Evolutionary conservation across 2,888 invertebrate species (phyloP).

Genomic region (Tenthredo notha): DNA sequence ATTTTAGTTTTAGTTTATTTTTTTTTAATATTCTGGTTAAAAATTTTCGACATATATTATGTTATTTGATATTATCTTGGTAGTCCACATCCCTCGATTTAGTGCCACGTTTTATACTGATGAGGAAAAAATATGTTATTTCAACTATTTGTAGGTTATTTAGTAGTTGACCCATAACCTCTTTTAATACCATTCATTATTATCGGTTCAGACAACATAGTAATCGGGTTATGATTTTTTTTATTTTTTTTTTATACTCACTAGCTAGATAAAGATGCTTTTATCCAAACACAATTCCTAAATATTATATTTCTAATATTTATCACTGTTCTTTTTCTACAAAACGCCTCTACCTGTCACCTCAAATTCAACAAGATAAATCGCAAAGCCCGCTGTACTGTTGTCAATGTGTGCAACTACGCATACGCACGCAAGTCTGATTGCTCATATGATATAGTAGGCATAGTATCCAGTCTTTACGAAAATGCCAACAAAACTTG

Average conservation of each 20-base stretch:
- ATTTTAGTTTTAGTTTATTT: constrained; percentile 57
- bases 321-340: neutral
- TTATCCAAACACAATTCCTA: neutral
- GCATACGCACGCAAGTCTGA: neutral
- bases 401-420: neutral
- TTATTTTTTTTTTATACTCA: neutral
- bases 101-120: constrained; percentile 25
- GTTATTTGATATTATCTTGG: neutral
- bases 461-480: neutral
- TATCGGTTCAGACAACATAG: neutral
- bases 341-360: neutral
- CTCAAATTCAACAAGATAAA: neutral
- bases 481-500: neutral
- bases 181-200: neutral
- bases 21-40: neutral
- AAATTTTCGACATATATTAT: neutral
- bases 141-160: neutral
- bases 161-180: neutral
- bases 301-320: neutral
- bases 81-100: constrained; percentile 25
- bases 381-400: constrained; percentile 1
- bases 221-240: neutral
- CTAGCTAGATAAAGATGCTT: neutral
- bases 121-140: neutral
- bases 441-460: neutral